phyloP scores from a whole-genome alignment of 2,888 invertebrate genomes.

The Eristalis tenax region DNA sequence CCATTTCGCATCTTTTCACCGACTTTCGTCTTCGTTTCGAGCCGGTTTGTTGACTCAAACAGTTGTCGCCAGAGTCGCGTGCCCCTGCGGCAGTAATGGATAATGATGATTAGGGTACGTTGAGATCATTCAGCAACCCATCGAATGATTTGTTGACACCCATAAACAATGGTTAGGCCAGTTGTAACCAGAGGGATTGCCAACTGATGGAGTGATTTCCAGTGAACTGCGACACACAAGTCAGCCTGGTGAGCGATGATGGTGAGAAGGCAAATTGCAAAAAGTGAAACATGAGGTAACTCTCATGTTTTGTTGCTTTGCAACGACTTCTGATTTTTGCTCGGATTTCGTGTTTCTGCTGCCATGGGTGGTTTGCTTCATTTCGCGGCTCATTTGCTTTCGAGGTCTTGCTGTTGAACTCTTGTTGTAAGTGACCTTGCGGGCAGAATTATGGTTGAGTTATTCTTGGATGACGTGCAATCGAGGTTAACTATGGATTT shows the following conservation, averaged over 20 bases:
- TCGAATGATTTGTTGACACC: background rate
- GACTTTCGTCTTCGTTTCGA: background rate
- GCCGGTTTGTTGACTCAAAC: background rate
- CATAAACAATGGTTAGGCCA: background rate
- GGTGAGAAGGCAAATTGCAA: background rate
- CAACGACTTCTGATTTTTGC: background rate
- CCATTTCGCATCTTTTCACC: background rate
- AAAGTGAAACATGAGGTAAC: background rate
- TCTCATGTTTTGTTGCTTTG: background rate
- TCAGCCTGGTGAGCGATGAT: background rate
- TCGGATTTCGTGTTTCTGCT: slow-evolving; percentile 8
- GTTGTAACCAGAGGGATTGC: background rate
- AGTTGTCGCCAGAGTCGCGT: background rate
- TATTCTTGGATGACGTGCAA: background rate
- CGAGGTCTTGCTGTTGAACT: slow-evolving; percentile 18
- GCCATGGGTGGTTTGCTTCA: slow-evolving; percentile 10
- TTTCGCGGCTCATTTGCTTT: slow-evolving; percentile 52
- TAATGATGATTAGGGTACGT: background rate
- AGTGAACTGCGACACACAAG: background rate
- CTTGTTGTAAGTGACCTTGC: slow-evolving; percentile 40
- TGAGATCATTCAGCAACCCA: background rate
- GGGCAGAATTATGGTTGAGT: background rate
- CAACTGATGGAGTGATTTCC: background rate
- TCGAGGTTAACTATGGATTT: background rate
- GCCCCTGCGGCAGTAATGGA: background rate